phyloP scores from a whole-genome alignment of 2,888 invertebrate genomes.

The Mechanitis mazaeus region DNA sequence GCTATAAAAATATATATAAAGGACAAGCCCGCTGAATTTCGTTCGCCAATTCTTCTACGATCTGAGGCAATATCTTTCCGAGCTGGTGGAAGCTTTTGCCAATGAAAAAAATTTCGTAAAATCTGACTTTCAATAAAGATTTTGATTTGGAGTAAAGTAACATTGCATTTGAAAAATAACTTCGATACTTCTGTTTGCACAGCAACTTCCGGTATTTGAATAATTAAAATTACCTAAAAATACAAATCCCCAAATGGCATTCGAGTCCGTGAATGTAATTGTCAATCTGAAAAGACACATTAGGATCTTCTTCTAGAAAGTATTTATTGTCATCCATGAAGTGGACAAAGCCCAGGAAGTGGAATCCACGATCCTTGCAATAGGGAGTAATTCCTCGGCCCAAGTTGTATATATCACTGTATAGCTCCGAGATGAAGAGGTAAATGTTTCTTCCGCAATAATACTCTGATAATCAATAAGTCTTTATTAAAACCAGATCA shows the following conservation, averaged over 20 bases:
- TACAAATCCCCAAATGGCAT: conserved; percentile 60
- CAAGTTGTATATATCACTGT: conserved; percentile 67
- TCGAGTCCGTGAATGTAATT: conserved; percentile 66
- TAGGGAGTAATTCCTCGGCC: conserved; percentile 54
- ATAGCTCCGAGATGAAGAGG: conserved; percentile 61
- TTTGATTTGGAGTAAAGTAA: no score
- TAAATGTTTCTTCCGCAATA: conserved; percentile 68
- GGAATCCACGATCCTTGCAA: conserved; percentile 57
- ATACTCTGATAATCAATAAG: conserved; percentile 44
- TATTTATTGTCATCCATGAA: conserved; percentile 59
- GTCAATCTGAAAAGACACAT: conserved; percentile 56
- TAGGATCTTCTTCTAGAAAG: conserved; percentile 62
- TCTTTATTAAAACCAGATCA: not conserved
- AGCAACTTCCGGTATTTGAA: not conserved
- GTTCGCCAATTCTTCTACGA: no score
- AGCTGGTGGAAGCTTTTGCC: no score
- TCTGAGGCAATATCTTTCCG: no score
- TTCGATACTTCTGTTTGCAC: conserved; percentile 2
- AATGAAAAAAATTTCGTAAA: no score
- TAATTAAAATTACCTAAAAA: conserved; percentile 49
- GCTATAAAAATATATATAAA: no score
- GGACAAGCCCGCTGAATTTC: no score
- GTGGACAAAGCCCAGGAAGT: conserved; percentile 65
- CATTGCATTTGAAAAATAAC: not conserved
- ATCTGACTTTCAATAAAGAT: no score